Evolutionary conservation across 2,888 invertebrate species (phyloP), one percentile per base, ranked within the genome.

Genomic region (Cybosia mesomella): DNA sequence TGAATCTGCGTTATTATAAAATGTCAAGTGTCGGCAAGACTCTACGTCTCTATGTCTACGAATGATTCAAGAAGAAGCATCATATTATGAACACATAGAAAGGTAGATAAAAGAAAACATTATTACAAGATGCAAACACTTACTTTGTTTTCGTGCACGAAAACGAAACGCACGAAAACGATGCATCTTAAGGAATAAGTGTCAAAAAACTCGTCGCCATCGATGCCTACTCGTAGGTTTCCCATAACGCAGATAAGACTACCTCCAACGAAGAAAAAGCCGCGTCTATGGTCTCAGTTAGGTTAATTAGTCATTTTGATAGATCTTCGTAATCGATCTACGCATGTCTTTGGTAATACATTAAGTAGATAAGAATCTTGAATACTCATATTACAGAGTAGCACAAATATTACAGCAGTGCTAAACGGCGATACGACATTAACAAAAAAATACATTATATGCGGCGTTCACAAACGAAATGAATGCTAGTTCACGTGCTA

Each of bases 401-500:
- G 13, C 13, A 43, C 28, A 61, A n/a, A 13, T 54, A 53, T 13
- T 21, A 22, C 32, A 28, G 62, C 49, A 7, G 5, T 43, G n/a
- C 1, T 49, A 49, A 49, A 49, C n/a, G n/a, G 18, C 18, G 32
- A 32, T 32, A 53, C 15, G 21, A 34, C n/a, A 61, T 61, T 61
- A 60, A 43, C n/a, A 9, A n/a, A 43, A 18, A 60, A 39, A 36
- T 22, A 18, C 59, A 24, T 60, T 62, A 34, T 21, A 34, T n/a
- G 43, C 7, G 34, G 22, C 21, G 28, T 34, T 54, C 21, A 22
- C 32, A 22, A 34, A 21, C 22, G 21, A 53, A 62, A 32, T 55
- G 13, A 55, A 18, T 22, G 34, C n/a, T 55, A 39, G n/a, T 24
- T 55, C 21, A 67, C 61, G 61, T 62, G 57, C 58, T 15, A 22